Percentiles rank a stretch among this genome's conserved stretches.
Evolutionary conservation across 2,113 vertebrate species (phyloP).

Genomic region (Excalfactoria chinensis): DNA sequence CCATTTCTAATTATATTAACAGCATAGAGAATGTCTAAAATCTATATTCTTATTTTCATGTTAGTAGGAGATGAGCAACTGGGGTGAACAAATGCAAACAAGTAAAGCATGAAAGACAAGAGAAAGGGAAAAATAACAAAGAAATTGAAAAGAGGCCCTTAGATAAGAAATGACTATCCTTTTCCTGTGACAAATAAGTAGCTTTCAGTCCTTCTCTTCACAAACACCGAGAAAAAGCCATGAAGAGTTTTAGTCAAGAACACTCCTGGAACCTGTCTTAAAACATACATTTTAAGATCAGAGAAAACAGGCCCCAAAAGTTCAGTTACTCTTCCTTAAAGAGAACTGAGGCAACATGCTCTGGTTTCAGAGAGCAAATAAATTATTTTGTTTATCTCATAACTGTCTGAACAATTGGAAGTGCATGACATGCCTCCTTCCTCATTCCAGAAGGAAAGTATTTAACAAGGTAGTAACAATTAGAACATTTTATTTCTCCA

Average conservation of each 20-base stretch:
- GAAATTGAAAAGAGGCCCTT: rapidly evolving
- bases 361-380: background rate
- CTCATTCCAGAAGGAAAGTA: background rate
- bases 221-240: background rate
- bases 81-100: background rate
- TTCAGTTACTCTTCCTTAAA: background rate
- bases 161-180: background rate
- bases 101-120: background rate
- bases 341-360: background rate
- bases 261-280: background rate
- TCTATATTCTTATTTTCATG: background rate
- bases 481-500: background rate
- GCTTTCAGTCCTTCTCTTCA: background rate
- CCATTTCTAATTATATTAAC: background rate
- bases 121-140: background rate
- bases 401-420: background rate
- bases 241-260: background rate
- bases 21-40: background rate
- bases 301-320: background rate
- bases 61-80: background rate
- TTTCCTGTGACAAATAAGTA: background rate
- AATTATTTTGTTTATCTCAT: background rate
- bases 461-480: background rate
- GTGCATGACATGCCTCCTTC: background rate
- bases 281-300: background rate